Conservation (phyloP, 2,797 vertebrate species). For the Epinephelus malabaricus region DNA sequence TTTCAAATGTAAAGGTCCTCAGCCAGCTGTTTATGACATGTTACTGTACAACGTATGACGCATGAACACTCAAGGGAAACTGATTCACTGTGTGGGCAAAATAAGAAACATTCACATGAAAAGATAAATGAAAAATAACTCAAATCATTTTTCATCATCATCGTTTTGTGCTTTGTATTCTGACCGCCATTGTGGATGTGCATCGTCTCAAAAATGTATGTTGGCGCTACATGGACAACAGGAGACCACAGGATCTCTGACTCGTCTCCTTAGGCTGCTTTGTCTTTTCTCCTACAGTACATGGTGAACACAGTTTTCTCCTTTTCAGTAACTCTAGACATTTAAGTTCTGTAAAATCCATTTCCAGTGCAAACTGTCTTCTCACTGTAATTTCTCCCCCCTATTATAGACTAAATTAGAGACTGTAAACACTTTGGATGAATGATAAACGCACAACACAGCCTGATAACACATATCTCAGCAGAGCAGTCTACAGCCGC, state of each 20-base stretch:
- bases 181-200: neutral
- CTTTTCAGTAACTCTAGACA: neutral
- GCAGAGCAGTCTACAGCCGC: neutral
- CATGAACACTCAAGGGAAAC: too few species aligned
- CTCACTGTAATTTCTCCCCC: neutral
- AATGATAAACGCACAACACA: neutral
- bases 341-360: neutral
- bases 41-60: neutral
- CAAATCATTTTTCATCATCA: neutral
- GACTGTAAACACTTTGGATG: constrained; percentile 8
- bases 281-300: neutral
- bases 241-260: constrained; percentile 2
- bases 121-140: neutral
- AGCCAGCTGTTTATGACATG: constrained; percentile 10
- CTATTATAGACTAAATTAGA: constrained; percentile 8
- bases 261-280: neutral
- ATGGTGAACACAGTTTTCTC: neutral
- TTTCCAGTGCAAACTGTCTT: neutral
- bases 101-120: too few species aligned
- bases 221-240: neutral
- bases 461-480: constrained; percentile 6
- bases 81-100: too few species aligned
- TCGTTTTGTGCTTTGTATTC: constrained; percentile 22
- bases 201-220: constrained; percentile 2
- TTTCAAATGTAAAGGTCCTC: constrained; percentile 3